phyloP scores from a whole-genome alignment of 2,888 invertebrate species.

The Macrophya alboannulata region DNA sequence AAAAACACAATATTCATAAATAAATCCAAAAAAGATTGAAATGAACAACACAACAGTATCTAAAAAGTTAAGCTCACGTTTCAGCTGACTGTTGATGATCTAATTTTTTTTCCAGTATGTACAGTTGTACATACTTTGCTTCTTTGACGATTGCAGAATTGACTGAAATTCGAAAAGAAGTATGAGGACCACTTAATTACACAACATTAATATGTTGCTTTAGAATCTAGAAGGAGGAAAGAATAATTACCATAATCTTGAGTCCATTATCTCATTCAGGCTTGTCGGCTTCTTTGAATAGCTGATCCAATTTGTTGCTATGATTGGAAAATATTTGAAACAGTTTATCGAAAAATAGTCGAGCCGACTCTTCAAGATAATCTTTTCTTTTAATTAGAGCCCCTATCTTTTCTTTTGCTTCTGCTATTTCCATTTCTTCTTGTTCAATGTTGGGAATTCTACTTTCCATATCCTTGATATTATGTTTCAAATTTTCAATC shows the following conservation, averaged over 20 bases:
- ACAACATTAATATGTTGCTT: not conserved
- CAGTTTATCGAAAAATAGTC: conserved; percentile 69
- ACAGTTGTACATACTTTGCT: not conserved
- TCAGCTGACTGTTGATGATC: not conserved
- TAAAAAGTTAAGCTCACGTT: not conserved
- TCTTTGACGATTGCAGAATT: not conserved
- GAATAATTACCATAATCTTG: not conserved
- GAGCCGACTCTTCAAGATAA: conserved; percentile 66
- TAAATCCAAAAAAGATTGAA: not conserved
- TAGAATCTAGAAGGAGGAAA: not conserved
- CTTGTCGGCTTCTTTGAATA: not conserved
- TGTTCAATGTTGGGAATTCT: conserved; percentile 62
- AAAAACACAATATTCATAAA: not conserved
- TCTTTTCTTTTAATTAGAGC: conserved; percentile 66
- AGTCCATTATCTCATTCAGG: not conserved
- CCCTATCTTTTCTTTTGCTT: conserved; percentile 69
- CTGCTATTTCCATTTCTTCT: conserved; percentile 64
- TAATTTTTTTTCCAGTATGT: not conserved
- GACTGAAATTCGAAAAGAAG: not conserved
- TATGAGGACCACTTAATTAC: not conserved
- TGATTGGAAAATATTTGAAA: conserved; percentile 67
- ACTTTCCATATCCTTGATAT: conserved; percentile 64
- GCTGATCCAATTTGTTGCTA: conserved; percentile 1
- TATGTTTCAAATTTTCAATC: conserved; percentile 66
- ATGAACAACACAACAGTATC: not conserved